A percentile compares a stretch with the other conserved stretches of the same genome.
Conservation (phyloP, 2,797 vertebrate genomes). For the Cryptoprocta ferox region DNA sequence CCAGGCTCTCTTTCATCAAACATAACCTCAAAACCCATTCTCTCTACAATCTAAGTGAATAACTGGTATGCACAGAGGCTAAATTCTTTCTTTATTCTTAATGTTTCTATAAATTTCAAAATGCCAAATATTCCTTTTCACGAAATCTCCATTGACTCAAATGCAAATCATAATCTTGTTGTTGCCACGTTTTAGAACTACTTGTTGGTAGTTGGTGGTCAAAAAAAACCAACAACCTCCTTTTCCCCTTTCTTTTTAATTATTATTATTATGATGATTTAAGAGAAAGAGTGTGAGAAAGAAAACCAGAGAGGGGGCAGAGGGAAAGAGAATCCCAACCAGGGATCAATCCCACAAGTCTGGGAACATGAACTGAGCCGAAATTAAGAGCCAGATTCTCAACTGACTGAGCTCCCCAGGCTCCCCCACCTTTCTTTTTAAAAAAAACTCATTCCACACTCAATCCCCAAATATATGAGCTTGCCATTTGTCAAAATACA, state of each 20-base stretch:
- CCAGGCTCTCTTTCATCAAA: neutral
- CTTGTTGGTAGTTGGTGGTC: neutral
- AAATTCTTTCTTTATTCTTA: neutral
- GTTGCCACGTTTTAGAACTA: neutral
- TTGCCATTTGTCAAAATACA: slow-evolving; percentile 3
- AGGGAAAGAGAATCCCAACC: no score
- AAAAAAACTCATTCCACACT: neutral
- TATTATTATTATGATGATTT: no score
- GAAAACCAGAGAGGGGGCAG: no score
- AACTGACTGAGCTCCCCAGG: no score
- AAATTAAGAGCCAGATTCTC: no score
- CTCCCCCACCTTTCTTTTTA: neutral
- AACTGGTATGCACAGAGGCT: neutral
- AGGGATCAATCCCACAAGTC: no score
- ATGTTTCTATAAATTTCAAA: neutral
- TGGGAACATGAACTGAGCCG: no score
- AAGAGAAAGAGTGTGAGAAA: no score
- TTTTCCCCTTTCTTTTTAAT: neutral
- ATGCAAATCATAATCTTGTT: neutral
- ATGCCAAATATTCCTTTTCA: neutral
- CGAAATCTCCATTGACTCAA: neutral
- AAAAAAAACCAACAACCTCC: neutral
- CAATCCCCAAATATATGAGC: neutral
- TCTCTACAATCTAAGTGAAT: neutral
- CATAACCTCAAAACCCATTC: neutral